Evolutionary conservation across 1,140 invertebrate genomes (phyloP), one percentile per base, ranked within the genome.

Genomic region (Calosoma granatense): DNA sequence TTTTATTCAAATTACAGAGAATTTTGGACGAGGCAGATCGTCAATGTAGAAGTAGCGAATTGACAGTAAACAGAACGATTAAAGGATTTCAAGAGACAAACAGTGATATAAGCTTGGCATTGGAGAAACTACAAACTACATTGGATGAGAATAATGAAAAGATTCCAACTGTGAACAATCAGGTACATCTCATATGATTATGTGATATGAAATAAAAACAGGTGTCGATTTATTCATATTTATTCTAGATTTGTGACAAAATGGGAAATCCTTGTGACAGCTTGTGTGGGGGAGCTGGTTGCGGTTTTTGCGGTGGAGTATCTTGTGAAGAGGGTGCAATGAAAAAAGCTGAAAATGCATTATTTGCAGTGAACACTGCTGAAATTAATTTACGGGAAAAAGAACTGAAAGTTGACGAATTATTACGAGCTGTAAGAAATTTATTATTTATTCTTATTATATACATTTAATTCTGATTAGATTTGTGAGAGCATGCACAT

Each of bases 221-320:
- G n/a, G n/a, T n/a, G n/a, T n/a, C n/a, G n/a, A n/a, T n/a, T n/a
- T n/a, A n/a, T n/a, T n/a, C n/a, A n/a, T n/a, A n/a, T 36, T 6
- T 36, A n/a, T 36, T 6, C 6, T 76, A 89, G 72, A 89, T 98
- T 70, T 98, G 95, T 74, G 94, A 92, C 60, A 83, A 85, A 64
- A 80, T 78, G 22, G 91, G 90, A 20, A 83, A 90, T 65, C 86
- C 86, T 36, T 98, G 95, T 72, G 92, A 97, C 68, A 70, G 72
- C 53, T 78, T 94, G 22, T 98, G 95, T 75, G 95, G 95, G 23
- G 95, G 95, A 17, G 94, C 92, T 41, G 92, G 92, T 0, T 98
- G 95, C 74, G 86, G 82, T 22, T 83, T 81, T 67, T 98, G 95
- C 75, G 94, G 93, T 53, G 91, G 88, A 12, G 74, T 94, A 21